A percentile compares a stretch with the other conserved stretches of the same genome.
phyloP scores from a whole-genome alignment of 2,888 invertebrate genomes.

The Lasius fuliginosus region DNA sequence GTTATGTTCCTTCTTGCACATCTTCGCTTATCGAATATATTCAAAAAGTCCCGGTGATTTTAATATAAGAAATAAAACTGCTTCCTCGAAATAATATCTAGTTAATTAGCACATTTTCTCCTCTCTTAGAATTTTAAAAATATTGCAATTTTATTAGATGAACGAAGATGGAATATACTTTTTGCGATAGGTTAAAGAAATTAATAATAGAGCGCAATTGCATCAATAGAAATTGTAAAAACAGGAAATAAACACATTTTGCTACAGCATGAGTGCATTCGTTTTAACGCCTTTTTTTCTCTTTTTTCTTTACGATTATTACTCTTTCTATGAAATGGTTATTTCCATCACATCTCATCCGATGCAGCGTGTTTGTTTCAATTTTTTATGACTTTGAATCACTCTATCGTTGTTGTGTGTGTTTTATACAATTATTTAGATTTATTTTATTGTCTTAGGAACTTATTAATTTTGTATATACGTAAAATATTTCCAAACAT shows the following conservation, averaged over 20 bases:
- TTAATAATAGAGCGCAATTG: not conserved
- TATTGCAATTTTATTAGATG: not conserved
- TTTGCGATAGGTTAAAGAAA: not conserved
- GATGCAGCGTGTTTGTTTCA: not conserved
- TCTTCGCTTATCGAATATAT: not conserved
- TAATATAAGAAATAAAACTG: not conserved
- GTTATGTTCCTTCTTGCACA: not conserved
- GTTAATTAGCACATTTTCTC: not conserved
- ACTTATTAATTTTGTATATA: not conserved
- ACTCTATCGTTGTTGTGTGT: not conserved
- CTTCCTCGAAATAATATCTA: not conserved
- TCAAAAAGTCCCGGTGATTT: not conserved
- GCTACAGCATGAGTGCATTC: constrained; percentile 4
- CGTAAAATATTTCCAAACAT: not conserved
- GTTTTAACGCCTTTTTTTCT: not conserved
- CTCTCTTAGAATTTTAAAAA: not conserved
- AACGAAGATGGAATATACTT: constrained; percentile 3
- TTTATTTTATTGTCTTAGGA: not conserved
- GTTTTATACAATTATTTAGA: not conserved
- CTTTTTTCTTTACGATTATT: not conserved
- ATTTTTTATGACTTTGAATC: not conserved
- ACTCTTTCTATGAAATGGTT: not conserved
- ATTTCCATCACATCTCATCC: constrained; percentile 3
- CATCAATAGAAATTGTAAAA: not conserved
- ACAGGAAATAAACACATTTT: constrained; percentile 6